Evolutionary conservation across 2,797 vertebrate genomes (phyloP), one percentile per base, ranked within the genome.

Genomic region (Sylvia borin): DNA sequence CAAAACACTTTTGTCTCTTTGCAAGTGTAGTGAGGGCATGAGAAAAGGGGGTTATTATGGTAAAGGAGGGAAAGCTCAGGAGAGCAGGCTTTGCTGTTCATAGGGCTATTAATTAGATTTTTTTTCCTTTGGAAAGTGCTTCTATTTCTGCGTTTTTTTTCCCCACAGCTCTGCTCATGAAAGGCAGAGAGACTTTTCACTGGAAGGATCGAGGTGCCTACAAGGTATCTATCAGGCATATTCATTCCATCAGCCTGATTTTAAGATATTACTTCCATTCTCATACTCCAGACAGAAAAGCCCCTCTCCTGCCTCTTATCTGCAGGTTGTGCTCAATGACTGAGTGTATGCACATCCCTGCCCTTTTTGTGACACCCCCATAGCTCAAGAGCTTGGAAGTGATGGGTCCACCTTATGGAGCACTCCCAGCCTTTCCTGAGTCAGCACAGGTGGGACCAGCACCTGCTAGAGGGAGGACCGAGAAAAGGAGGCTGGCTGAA

Each of bases 331-430:
- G 22, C 22, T 60, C 13, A n/a, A 42, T 54, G 22, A 36, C 5
- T 54, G 22, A 36, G 6, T 17, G 6, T 10, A 3, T 34, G 48
- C 31, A 21, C 25, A 45, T 77, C 55, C 31, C 34, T 40, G n/a
- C 25, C 18, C 6, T 5, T 45, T 85, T 29, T 1, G 0, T 42
- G 20, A 50, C 31, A 75, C 5, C 4, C 10, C n/a, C 3, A 0
- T 17, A 8, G 11, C 32, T 45, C 38, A 10, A 16, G 47, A 61
- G 38, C 57, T 65, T 1, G 0, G 16, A 40, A 14, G 16, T 31
- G 32, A 24, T 4, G 0, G 25, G 29, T 83, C 29, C 79, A 71
- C 7, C 31, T 67, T 62, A 31, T 0, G 3, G 54, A 50, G 32
- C 26, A 26, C 11, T 55, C 14, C 53, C 17, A 51, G 6, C 6